Evolutionary conservation across 2,888 invertebrate species (phyloP).

Genomic region (Cheilosia scutellata): DNA sequence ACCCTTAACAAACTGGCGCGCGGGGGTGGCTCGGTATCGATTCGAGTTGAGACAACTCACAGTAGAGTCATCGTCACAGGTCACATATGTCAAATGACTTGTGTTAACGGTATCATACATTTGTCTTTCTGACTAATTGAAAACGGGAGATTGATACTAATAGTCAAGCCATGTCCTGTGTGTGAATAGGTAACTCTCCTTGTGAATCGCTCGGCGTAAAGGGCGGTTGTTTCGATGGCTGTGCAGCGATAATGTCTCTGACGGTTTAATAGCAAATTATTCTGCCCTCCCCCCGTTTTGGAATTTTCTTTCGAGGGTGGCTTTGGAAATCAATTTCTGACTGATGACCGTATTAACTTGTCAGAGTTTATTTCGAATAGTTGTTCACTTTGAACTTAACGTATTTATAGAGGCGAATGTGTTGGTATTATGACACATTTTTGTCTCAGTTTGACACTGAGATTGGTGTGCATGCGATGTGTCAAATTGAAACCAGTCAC

Average conservation of each 20-base stretch:
- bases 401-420: neutral
- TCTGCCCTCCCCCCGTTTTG: constrained; percentile 13
- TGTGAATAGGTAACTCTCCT: neutral
- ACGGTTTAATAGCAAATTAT: constrained; percentile 74
- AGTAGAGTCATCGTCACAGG: constrained; percentile 24
- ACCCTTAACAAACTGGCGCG: neutral
- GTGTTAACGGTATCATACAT: constrained; percentile 72
- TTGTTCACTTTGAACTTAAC: constrained; percentile 25
- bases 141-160: constrained; percentile 73
- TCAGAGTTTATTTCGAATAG: constrained; percentile 51
- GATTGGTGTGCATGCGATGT: constrained; percentile 42
- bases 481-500: constrained; percentile 44
- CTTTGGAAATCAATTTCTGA: constrained; percentile 65
- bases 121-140: constrained; percentile 74
- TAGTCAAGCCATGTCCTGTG: constrained; percentile 54
- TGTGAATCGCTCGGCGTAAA: neutral
- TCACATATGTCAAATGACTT: constrained; percentile 76
- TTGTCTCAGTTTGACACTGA: constrained; percentile 38
- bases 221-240: constrained; percentile 50
- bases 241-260: constrained; percentile 70
- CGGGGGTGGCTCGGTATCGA: constrained; percentile 50
- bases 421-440: constrained; percentile 49
- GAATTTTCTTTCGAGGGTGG: neutral
- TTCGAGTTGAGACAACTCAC: constrained; percentile 16
- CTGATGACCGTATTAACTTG: constrained; percentile 72